Evolutionary conservation across 2,113 vertebrate species (phyloP).

Genomic region (Corythoichthys intestinalis): DNA sequence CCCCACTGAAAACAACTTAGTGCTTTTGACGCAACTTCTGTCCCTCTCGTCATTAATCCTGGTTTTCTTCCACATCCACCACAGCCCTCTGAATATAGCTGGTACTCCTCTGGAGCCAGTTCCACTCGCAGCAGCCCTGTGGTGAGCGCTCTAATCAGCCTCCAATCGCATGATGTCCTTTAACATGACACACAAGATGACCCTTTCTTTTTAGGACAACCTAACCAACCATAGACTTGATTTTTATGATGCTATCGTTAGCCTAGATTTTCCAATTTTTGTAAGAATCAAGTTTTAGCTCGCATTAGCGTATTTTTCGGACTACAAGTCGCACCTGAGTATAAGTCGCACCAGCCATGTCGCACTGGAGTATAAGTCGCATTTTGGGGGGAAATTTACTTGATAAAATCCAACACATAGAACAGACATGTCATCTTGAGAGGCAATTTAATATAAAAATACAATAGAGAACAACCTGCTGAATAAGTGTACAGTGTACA

Average conservation of each 20-base stretch:
- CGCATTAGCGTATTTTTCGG: background rate
- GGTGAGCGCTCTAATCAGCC: conserved; percentile 77
- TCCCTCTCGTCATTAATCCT: conserved; percentile 48
- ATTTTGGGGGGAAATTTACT: too few species aligned
- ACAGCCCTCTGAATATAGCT: conserved; percentile 92
- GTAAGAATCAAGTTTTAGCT: background rate
- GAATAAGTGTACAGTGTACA: too few species aligned
- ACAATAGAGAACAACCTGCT: too few species aligned
- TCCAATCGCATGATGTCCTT: conserved; percentile 36
- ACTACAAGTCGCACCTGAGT: too few species aligned
- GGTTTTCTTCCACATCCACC: conserved; percentile 35
- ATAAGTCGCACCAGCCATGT: too few species aligned
- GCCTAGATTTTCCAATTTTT: background rate
- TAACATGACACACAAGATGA: conserved; percentile 21
- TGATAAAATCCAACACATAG: too few species aligned
- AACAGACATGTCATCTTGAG: too few species aligned
- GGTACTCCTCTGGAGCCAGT: conserved; percentile 83
- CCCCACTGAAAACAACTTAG: conserved; percentile 13
- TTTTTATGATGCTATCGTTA: conserved; percentile 10
- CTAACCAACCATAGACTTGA: background rate
- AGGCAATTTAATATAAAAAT: too few species aligned
- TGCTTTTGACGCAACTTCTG: conserved; percentile 24
- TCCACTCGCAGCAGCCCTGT: conserved; percentile 85
- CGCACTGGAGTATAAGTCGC: too few species aligned
- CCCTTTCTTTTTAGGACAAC: background rate